Percentiles rank a stretch among this genome's conserved stretches.
phyloP scores from a whole-genome alignment of 2,113 vertebrate genomes.

The Equus quagga region DNA sequence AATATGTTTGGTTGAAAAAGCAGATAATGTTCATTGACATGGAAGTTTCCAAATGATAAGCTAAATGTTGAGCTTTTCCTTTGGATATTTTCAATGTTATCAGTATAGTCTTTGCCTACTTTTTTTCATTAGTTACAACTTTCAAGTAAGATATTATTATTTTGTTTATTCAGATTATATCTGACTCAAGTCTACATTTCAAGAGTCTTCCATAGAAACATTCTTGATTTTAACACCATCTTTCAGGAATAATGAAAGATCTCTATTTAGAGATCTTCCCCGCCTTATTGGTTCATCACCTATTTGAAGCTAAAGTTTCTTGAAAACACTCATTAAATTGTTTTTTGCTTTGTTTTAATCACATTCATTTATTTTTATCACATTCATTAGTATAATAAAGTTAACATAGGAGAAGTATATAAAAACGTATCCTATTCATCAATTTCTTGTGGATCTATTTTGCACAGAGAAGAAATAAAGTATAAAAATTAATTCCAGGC shows the following conservation, averaged over 20 bases:
- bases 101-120: background rate
- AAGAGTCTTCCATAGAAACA: background rate
- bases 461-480: background rate
- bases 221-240: background rate
- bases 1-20: background rate
- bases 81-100: background rate
- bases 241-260: background rate
- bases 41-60: background rate
- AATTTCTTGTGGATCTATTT: background rate
- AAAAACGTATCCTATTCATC: background rate
- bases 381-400: background rate
- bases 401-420: background rate
- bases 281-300: background rate
- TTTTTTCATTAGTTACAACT: background rate
- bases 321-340: background rate
- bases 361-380: background rate
- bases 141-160: background rate
- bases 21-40: background rate
- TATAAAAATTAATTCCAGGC: conserved; percentile 5
- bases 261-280: background rate
- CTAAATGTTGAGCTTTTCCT: background rate
- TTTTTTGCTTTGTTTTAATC: background rate
- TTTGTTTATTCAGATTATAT: background rate
- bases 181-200: background rate
- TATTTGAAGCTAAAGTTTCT: background rate